Conservation (phyloP, 2,888 invertebrate genomes). For the Lycophotia porphyrea region DNA sequence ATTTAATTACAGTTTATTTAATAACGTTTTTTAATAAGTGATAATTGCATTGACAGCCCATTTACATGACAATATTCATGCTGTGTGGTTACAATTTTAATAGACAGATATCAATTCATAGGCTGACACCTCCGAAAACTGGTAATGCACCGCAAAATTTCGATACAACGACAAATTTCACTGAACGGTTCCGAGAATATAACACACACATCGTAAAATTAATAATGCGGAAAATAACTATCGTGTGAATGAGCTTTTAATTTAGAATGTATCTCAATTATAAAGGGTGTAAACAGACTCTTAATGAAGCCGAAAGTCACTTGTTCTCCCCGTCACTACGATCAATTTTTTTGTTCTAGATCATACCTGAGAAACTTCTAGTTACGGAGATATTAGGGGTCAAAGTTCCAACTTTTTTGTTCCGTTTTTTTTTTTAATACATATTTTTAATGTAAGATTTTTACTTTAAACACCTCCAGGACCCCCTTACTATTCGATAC, state of each 20-base stretch:
- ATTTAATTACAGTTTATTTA: background rate
- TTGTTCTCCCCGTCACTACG: no score
- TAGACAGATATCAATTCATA: background rate
- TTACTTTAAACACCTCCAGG: no score
- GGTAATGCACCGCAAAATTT: background rate
- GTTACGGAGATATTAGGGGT: no score
- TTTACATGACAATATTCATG: background rate
- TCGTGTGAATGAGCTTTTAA: background rate
- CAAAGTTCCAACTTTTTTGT: no score
- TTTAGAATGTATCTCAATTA: background rate
- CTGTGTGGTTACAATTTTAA: constrained; percentile 15
- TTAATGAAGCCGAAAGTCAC: no score
- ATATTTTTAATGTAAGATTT: no score
- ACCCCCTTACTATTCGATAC: no score
- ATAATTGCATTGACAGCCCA: constrained; percentile 1
- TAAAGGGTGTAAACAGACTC: no score
- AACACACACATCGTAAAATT: constrained; percentile 6
- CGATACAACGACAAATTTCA: background rate
- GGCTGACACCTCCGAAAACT: constrained; percentile 1
- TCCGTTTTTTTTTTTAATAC: no score
- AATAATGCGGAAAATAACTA: background rate
- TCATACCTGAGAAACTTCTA: no score
- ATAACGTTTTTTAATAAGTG: background rate
- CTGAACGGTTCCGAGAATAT: background rate
- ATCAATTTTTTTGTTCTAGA: no score